Evolutionary conservation across 92 coral and sea anemone species (phyloP), one percentile per base, ranked within the genome.

Genomic region (Virgularia gustaviana): DNA sequence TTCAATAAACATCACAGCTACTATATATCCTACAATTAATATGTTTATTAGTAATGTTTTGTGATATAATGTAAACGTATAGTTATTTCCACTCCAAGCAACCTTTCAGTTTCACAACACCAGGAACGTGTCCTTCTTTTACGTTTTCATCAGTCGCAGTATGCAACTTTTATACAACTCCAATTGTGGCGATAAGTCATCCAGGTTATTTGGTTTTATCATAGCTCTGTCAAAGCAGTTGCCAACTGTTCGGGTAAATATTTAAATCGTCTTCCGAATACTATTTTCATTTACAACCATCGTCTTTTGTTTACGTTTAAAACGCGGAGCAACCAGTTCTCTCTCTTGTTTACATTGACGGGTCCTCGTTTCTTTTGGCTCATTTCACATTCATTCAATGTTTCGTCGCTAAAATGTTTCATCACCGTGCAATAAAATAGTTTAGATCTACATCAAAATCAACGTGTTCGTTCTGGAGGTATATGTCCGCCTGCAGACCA

Each of bases 401-500:
- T 44, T 42, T 30, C 6, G 7, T 11, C 13, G 12, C 10, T 44
- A 43, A 42, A 37, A 24, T 68, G 51, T 30, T 68, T 68, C 59
- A 68, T 68, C 61, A 68, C 32, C 41, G 75, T 68, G 61, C 60
- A 68, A 16, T n/a, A n/a, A 49, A 30, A 33, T 44, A 29, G 39
- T 25, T 68, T 45, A 68, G 38, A 47, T 68, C 55, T 68, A 68
- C 54, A 68, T 29, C 59, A 68, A 52, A 49, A 68, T 68, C 75
- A 68, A 29, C 30, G 44, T 6, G 12, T 30, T 68, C 51, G 24
- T 68, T 33, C 47, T 33, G 45, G 36, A 39, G 23, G 35, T 49
- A 68, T 38, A 15, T 68, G 75, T 61, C 73, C 28, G 75, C 61
- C 75, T 2, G 75, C 75, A 45, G 62, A 68, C 75, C n/a, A 66